phyloP scores from a whole-genome alignment of 2,113 vertebrate species.

The Catharus minimus region DNA sequence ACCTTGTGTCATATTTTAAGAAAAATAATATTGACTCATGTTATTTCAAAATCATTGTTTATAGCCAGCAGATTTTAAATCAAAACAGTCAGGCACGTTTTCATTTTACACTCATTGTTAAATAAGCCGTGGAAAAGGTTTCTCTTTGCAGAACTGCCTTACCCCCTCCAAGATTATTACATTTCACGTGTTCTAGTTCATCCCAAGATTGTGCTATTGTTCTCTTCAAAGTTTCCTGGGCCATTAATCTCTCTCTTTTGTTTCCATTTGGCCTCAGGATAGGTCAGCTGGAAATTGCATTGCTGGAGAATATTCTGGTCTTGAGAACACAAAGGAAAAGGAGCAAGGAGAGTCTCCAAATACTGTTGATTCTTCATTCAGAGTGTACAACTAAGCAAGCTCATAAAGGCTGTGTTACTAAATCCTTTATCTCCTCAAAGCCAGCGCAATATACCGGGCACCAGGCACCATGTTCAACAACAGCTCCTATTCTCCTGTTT shows the following conservation, averaged over 20 bases:
- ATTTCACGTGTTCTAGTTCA: background rate
- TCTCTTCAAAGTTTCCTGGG: conserved; percentile 40
- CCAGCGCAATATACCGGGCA: background rate
- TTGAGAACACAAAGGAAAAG: background rate
- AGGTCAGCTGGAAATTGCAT: conserved; percentile 46
- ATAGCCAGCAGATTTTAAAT: conserved; percentile 32
- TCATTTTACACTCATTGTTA: background rate
- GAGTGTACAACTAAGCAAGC: background rate
- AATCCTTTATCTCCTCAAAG: conserved; percentile 12
- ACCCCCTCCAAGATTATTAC: background rate
- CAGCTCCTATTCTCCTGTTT: background rate
- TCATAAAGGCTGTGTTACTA: background rate
- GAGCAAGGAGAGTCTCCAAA: background rate
- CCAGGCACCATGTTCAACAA: background rate
- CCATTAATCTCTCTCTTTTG: conserved; percentile 47
- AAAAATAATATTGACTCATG: conserved; percentile 39
- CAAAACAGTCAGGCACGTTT: conserved; percentile 10
- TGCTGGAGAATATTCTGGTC: conserved; percentile 22
- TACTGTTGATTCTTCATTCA: background rate
- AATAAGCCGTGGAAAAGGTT: conserved; percentile 6
- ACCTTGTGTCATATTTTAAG: background rate
- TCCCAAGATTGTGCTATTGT: conserved; percentile 33
- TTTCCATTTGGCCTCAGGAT: conserved; percentile 43
- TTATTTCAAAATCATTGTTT: conserved; percentile 47
- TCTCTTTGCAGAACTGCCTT: background rate